Base-by-base conservation (phyloP, 2,888 invertebrate genomes). In the Catocala nupta region DNA sequence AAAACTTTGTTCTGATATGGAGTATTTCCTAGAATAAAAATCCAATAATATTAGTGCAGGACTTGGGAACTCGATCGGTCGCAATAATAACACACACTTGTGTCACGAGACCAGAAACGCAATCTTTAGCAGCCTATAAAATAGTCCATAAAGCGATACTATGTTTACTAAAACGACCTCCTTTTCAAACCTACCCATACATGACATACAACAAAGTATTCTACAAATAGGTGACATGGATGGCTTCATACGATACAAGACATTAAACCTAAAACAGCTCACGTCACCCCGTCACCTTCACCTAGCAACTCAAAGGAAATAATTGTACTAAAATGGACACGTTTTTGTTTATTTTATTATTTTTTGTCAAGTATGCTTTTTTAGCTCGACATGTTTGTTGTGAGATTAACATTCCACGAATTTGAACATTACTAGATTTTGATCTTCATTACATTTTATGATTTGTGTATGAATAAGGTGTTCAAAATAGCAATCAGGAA, bases 221-320 rank as follows among this genome's bases (percentile, higher is more conserved):
- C 53, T 33, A 12, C 56, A 53, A 65, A 61, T 61, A 48, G 12
- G 16, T 48, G 49, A 44, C 10, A 47, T 59, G 53, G 61, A 58
- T 44, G 58, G 53, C 63, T 68, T 72, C 69, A 69, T 59, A 50
- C 36, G 44, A 53, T 49, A 55, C 66, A 74, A 80, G 71, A 73
- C 61, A 78, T 76, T 78, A 77, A 81, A 73, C 70, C 69, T 70
- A 78, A 69, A 73, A 72, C 68, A 65, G 53, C 55, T 83, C 80
- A 87, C 83, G 85, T 84, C 81, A 87, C 67, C 47, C 54, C 44
- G 5, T 72, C 82, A 80, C 90, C 89, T 90, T 89, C 88, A 85
- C 82, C 85, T 69, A 79, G 72, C 74, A 68, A 65, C 74, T 81
- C 75, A 80, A 79, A 77, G 82, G 84, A 86, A 84, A 84, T 87